phyloP scores from a whole-genome alignment of 2,888 invertebrate species.

The Patella ulyssiponensis region DNA sequence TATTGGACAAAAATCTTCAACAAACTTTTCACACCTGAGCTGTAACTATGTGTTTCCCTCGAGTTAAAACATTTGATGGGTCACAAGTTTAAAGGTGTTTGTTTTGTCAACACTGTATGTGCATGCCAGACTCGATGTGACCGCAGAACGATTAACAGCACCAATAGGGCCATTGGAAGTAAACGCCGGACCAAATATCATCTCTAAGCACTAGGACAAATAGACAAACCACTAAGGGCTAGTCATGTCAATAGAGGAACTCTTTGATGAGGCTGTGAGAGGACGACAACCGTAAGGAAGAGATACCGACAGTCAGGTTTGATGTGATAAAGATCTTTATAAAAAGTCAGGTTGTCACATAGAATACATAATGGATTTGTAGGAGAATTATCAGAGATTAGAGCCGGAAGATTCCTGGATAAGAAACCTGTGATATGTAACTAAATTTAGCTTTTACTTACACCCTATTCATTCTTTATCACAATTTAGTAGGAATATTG shows the following conservation, averaged over 20 bases:
- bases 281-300: no score
- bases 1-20: neutral
- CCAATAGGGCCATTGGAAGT: neutral
- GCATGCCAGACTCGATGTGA: neutral
- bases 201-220: neutral
- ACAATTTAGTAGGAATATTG: no score
- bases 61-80: conserved; percentile 4
- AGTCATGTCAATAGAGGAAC: neutral
- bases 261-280: neutral
- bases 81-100: conserved; percentile 6
- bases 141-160: neutral
- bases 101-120: neutral
- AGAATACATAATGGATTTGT: no score
- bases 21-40: conserved; percentile 11
- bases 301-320: no score
- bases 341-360: no score
- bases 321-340: no score
- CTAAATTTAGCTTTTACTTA: no score
- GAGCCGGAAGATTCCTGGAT: no score
- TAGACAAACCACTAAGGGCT: neutral
- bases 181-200: neutral
- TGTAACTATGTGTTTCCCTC: conserved; percentile 4
- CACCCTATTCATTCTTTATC: no score
- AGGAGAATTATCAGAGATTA: no score
- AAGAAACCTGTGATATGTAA: no score